Base-by-base conservation (phyloP, 1,140 invertebrate species). In the Ganaspis sp. region DNA sequence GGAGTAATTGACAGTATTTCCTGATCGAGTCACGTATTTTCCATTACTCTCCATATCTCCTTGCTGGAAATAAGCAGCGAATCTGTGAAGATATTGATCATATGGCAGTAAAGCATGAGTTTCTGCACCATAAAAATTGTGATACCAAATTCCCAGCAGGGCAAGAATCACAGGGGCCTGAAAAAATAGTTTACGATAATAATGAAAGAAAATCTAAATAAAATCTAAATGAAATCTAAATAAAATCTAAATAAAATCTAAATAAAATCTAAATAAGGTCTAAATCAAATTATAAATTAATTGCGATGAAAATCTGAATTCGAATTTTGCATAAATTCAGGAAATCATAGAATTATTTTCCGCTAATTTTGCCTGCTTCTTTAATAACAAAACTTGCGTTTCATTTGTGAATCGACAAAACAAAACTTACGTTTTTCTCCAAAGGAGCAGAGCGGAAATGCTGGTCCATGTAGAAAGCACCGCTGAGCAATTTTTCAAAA, bases 21-120 rank as follows among this genome's bases (percentile, higher is more conserved):
- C 97, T 80, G 93, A 93, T 49, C 95, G 93, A 9, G 96, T 98
- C 11, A 96, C 95, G 87, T 95, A 98, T 93, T 99, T 99, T 84
- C 99, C 99, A 92, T 99, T 99, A 77, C 97, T 99, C 92, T 99
- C 99, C 99, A 99, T 99, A 89, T 99, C 99, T 11, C 98, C 99
- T 93, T 99, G 99, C 92, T 99, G 99, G 92, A 99, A 99, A 91
- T 99, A 99, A 11, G 99, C 98, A 45, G 99, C 97, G 92, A 99
- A 99, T 86, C 98, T 94, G 88, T 99, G 99, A 80, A 99, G 90
- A 90, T 99, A 99, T 92, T 99, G 96, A 90, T 99, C 99, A 91
- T 99, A 99, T 0, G 99, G 99, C 49, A 99, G 92, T 0, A 99
- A 92, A 8, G 98, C 97, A 85, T 99, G 97, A 0, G 98, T 99